These are phyloP conservation scores for Strigamia transsilvanica DNA, from an alignment of 2,888 invertebrate species.

Conservation along the genomic window DNA sequence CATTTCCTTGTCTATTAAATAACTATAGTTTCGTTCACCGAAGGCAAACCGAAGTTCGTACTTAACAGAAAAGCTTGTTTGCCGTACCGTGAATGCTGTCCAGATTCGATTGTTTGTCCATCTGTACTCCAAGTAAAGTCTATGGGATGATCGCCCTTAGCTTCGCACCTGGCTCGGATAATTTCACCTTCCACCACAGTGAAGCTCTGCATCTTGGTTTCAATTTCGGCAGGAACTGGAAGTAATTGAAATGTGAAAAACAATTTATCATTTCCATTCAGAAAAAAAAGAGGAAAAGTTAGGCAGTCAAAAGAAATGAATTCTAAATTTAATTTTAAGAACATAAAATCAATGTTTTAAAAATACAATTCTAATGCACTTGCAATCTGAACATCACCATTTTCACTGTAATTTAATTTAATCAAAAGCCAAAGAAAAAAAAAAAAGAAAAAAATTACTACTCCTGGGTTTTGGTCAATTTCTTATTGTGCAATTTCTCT, in stretches of 20 bases:
- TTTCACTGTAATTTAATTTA: constrained; percentile 28
- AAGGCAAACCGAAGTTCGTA: too few species aligned
- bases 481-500: constrained; percentile 6
- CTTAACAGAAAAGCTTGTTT: neutral
- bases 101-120: constrained; percentile 52
- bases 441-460: neutral
- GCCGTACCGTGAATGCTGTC: constrained; percentile 50
- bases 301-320: neutral
- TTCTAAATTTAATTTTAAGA: neutral
- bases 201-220: constrained; percentile 56
- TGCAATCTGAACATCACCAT: neutral
- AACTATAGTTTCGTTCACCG: too few species aligned
- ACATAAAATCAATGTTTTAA: neutral
- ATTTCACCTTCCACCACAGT: constrained; percentile 55
- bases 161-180: constrained; percentile 56
- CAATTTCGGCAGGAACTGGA: constrained; percentile 56
- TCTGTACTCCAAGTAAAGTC: constrained; percentile 56
- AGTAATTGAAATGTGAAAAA: constrained; percentile 55
- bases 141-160: constrained; percentile 56
- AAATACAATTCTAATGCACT: constrained; percentile 34
- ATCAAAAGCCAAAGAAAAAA: neutral
- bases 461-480: neutral
- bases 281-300: neutral
- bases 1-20: too few species aligned
- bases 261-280: constrained; percentile 34